Percentiles rank a stretch among this genome's conserved stretches.
phyloP scores from a whole-genome alignment of 1,140 invertebrate species.

The Drosophila nikananu region DNA sequence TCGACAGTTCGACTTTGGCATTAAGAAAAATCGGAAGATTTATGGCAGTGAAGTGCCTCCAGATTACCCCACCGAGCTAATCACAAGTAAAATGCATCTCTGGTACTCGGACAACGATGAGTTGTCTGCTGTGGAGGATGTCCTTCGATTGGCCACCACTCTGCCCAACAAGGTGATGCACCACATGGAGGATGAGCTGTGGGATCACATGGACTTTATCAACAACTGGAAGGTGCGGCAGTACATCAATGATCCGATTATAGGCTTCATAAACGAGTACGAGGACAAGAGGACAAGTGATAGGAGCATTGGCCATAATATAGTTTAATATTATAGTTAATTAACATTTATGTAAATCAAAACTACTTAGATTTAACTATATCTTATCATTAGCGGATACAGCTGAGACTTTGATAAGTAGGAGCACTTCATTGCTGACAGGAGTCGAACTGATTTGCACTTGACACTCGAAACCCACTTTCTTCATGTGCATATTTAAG shows the following conservation, averaged over 20 bases:
- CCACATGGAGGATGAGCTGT: conserved; percentile 37
- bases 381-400: conserved; percentile 39
- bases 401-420: conserved; percentile 18
- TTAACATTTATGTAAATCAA: conserved; percentile 7
- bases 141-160: conserved; percentile 17
- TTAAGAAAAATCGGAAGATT: conserved; percentile 76
- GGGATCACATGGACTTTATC: conserved; percentile 83
- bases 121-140: conserved; percentile 35
- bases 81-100: conserved; percentile 86
- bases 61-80: conserved; percentile 85
- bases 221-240: conserved; percentile 84
- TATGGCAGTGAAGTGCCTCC: conserved; percentile 86
- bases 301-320: background rate
- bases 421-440: conserved; percentile 2
- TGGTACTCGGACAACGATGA: conserved; percentile 90
- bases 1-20: conserved; percentile 84
- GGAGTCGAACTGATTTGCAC: background rate
- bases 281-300: conserved; percentile 32
- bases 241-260: conserved; percentile 83
- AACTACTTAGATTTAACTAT: background rate
- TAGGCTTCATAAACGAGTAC: conserved; percentile 84
- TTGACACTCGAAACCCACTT: background rate
- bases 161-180: conserved; percentile 45
- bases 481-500: background rate
- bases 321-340: too few species aligned